A percentile compares a stretch with the other conserved stretches of the same genome.
Conservation (phyloP, 1,140 invertebrate genomes). For the Aphidius ervi region DNA sequence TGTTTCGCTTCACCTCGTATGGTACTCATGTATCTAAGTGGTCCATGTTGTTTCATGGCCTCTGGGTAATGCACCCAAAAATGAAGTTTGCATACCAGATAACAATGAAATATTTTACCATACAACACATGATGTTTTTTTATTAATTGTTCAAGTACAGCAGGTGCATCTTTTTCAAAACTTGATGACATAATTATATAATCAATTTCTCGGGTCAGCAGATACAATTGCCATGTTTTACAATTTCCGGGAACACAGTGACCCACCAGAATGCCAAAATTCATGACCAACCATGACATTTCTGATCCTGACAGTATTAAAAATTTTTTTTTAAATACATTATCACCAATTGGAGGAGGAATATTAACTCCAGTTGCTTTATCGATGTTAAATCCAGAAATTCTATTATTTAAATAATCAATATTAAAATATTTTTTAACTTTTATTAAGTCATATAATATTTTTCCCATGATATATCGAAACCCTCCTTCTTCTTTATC, state of each 20-base stretch:
- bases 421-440: background rate
- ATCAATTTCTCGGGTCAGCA: constrained; percentile 15
- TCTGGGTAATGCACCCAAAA: too few species aligned
- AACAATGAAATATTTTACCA: too few species aligned
- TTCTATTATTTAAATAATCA: constrained; percentile 10
- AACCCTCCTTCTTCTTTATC: background rate
- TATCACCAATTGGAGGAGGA: constrained; percentile 13
- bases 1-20: too few species aligned
- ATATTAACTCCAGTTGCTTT: constrained; percentile 17
- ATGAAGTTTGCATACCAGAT: too few species aligned
- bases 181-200: constrained; percentile 15
- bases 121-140: too few species aligned
- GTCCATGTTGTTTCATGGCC: too few species aligned
- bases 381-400: constrained; percentile 6
- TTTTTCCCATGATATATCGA: background rate
- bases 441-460: background rate
- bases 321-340: constrained; percentile 15
- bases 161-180: constrained; percentile 9
- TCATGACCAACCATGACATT: constrained; percentile 18
- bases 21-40: too few species aligned
- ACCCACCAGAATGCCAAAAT: constrained; percentile 21
- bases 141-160: too few species aligned
- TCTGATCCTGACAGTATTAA: constrained; percentile 16
- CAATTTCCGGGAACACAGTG: constrained; percentile 16
- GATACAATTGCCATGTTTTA: constrained; percentile 17